Evolutionary conservation across 2,888 invertebrate genomes (phyloP), one percentile per base, ranked within the genome.

Genomic region (Philereme vetulata): DNA sequence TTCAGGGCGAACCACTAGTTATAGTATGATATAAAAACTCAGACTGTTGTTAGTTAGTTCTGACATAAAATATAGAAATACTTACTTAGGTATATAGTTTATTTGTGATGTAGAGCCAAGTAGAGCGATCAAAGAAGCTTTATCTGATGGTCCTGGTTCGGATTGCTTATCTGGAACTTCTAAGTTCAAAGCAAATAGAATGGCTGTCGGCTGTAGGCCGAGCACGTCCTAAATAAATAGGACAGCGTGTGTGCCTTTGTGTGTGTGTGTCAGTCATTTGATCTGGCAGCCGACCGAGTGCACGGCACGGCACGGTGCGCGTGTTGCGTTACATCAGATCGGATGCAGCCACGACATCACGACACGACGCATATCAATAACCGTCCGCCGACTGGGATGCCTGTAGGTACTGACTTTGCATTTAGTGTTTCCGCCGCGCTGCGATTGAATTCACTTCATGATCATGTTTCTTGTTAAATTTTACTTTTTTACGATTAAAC

Each of bases 151-250:
- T 48, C 56, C 55, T 54, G 54, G 59, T 58, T 57, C 49, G 52
- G 66, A 66, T 66, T 52, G 64, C 66, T 68, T 68, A 68, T 68
- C 67, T 68, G 50, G 10, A 52, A 65, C 60, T 61, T 57, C 61
- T 66, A 62, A 66, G 58, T 59, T 60, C 47, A 50, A 58, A 56
- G 64, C 62, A 64, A 66, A 68, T 55, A 67, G 42, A 42, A 50
- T n/a, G 46, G 56, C 53, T 47, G 59, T 51, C 46, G 44, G 4
- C 51, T 56, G 60, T 58, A 44, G 56, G 62, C 60, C 62, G 46
- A 61, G 62, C 60, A 65, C 64, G 62, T 61, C 70, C 68, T 68
- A 65, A 68, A 68, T 65, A 73, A 76, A 72, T 69, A 75, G 64
- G 59, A 62, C 56, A 55, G 44, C 9, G 48, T 40, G 48, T 33